Evolutionary conservation across 2,113 vertebrate species (phyloP).

Genomic region (Tylochromis polylepis): DNA sequence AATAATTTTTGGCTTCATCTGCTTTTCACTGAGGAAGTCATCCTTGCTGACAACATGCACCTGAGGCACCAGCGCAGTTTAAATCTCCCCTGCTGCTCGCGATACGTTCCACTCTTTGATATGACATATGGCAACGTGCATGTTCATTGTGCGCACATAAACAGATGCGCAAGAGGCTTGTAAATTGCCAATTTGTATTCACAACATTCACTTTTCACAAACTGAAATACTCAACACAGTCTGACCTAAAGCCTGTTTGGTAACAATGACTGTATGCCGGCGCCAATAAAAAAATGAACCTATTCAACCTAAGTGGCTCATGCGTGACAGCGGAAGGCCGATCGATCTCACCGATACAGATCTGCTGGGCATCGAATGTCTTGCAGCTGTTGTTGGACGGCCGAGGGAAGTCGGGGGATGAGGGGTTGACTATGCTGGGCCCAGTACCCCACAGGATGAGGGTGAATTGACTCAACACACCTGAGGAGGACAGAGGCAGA

Average conservation of each 20-base stretch:
- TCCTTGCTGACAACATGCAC: conserved; percentile 3
- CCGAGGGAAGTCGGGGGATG: conserved; percentile 74
- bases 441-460: conserved; percentile 89
- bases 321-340: not conserved
- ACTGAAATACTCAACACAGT: not conserved
- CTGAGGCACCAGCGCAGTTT: conserved; percentile 3
- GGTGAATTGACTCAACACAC: conserved; percentile 87
- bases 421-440: conserved; percentile 67
- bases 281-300: not conserved
- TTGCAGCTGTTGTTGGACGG: conserved; percentile 93
- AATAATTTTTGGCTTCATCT: not conserved
- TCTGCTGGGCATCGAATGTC: conserved; percentile 87
- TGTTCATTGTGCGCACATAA: conserved; percentile 9
- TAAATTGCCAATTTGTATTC: conserved; percentile 25
- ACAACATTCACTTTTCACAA: conserved; percentile 4
- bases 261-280: not conserved
- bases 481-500: conserved; percentile 54
- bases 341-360: conserved; percentile 90
- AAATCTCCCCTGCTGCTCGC: conserved; percentile 25
- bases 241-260: conserved; percentile 7
- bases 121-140: conserved; percentile 35
- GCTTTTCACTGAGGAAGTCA: not conserved
- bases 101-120: not conserved
- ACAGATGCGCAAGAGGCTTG: conserved; percentile 6
- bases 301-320: not conserved